A percentile compares a stretch with the other conserved stretches of the same genome.
phyloP scores from a whole-genome alignment of 2,888 invertebrate genomes.

The Zygogramma bicolorata region DNA sequence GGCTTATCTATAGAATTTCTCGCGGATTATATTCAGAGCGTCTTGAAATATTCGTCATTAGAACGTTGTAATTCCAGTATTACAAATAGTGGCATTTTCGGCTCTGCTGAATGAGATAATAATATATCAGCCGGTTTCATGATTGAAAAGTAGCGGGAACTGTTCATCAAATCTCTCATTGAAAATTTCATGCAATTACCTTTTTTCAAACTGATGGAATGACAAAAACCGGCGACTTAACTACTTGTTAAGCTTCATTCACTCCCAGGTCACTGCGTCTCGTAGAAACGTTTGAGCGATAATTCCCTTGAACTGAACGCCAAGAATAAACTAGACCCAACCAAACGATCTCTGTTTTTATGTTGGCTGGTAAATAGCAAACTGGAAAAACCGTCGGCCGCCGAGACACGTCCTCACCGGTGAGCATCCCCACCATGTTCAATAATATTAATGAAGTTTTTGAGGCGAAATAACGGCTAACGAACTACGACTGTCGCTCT shows the following conservation, averaged over 20 bases:
- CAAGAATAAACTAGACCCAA: neutral
- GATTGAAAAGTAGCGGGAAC: neutral
- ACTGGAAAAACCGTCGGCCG: neutral
- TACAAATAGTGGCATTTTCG: neutral
- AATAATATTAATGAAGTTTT: constrained; percentile 1
- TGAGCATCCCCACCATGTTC: neutral
- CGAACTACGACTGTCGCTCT: neutral
- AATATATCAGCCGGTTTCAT: neutral
- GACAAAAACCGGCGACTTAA: neutral
- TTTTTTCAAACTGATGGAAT: neutral
- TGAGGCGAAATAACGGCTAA: neutral
- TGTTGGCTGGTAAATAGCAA: neutral
- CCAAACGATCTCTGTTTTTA: neutral
- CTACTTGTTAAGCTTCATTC: constrained; percentile 2
- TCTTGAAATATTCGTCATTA: no score
- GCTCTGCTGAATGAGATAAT: neutral
- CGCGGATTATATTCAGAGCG: no score
- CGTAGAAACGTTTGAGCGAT: neutral
- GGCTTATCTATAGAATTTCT: no score
- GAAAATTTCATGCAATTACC: constrained; percentile 1
- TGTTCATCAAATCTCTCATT: neutral
- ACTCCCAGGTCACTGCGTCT: neutral
- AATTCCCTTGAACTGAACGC: neutral
- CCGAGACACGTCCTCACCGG: constrained; percentile 5
- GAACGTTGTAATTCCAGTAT: neutral